phyloP scores from a whole-genome alignment of 2,888 invertebrate genomes.

The Temnothorax rugatulus region DNA sequence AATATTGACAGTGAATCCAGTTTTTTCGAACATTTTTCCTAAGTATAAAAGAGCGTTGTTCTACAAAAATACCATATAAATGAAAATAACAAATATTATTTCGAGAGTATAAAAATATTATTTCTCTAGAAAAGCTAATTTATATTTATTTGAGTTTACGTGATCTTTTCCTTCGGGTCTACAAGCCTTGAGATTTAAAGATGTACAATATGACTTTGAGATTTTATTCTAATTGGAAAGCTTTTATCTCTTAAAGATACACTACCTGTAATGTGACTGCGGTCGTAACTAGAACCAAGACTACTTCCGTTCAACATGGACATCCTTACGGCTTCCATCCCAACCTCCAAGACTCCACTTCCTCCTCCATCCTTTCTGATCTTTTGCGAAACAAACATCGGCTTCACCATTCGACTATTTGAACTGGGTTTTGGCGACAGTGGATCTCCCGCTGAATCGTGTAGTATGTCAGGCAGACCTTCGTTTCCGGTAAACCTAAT shows the following conservation, averaged over 20 bases:
- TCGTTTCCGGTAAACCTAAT: slow-evolving; percentile 85
- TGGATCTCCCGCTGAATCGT: slow-evolving; percentile 90
- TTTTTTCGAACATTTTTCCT: background rate
- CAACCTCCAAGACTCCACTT: slow-evolving; percentile 73
- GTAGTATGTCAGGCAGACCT: slow-evolving; percentile 87
- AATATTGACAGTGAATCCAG: slow-evolving; percentile 20
- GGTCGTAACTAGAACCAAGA: slow-evolving; percentile 90
- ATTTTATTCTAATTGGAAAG: background rate
- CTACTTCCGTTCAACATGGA: slow-evolving; percentile 89
- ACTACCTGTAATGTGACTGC: slow-evolving; percentile 91
- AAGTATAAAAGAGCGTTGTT: background rate
- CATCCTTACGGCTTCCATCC: slow-evolving; percentile 89
- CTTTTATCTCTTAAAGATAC: background rate
- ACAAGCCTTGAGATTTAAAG: background rate
- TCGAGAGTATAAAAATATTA: too few species aligned
- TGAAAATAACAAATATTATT: background rate
- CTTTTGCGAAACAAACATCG: slow-evolving; percentile 82
- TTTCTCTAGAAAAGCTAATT: background rate
- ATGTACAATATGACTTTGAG: background rate
- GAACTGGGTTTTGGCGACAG: slow-evolving; percentile 87
- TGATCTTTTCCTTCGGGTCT: background rate
- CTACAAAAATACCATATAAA: background rate
- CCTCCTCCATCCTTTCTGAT: slow-evolving; percentile 79
- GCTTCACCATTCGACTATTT: slow-evolving; percentile 83
- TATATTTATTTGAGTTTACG: background rate